Evolutionary conservation across 2,113 vertebrate species (phyloP).

Genomic region (Shinisaurus crocodilurus): DNA sequence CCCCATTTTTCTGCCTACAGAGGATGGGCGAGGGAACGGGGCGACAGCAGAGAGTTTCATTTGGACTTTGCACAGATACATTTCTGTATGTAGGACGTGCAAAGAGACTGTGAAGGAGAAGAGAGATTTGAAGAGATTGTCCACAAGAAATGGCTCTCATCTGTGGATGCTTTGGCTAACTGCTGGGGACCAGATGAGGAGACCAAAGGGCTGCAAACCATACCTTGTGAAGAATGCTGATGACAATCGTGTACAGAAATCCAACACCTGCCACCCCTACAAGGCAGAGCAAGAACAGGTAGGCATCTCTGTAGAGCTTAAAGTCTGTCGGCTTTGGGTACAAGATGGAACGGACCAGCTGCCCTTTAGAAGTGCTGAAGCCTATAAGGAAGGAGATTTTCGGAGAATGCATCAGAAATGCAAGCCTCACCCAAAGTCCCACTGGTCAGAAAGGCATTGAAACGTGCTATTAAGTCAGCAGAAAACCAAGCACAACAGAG

Average conservation of each 20-base stretch:
- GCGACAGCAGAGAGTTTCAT: neutral
- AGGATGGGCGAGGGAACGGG: neutral
- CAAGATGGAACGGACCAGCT: constrained; percentile 95
- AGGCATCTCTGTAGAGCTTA: constrained; percentile 97
- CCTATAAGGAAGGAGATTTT: constrained; percentile 75
- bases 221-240: constrained; percentile 90
- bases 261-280: constrained; percentile 92
- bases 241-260: constrained; percentile 91
- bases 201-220: neutral
- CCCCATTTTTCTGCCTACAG: too few species aligned
- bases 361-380: constrained; percentile 96
- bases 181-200: accelerated
- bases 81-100: too few species aligned
- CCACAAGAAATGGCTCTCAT: neutral
- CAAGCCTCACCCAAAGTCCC: neutral
- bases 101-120: neutral
- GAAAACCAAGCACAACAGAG: neutral
- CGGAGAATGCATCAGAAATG: neutral
- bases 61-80: neutral
- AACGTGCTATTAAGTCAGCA: accelerated
- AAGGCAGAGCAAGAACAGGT: constrained; percentile 93
- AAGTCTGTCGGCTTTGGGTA: constrained; percentile 99
- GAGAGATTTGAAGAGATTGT: neutral
- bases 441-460: neutral
- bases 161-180: accelerated